Evolutionary conservation across 2,888 invertebrate species (phyloP).

Genomic region (Portevinia maculata): DNA sequence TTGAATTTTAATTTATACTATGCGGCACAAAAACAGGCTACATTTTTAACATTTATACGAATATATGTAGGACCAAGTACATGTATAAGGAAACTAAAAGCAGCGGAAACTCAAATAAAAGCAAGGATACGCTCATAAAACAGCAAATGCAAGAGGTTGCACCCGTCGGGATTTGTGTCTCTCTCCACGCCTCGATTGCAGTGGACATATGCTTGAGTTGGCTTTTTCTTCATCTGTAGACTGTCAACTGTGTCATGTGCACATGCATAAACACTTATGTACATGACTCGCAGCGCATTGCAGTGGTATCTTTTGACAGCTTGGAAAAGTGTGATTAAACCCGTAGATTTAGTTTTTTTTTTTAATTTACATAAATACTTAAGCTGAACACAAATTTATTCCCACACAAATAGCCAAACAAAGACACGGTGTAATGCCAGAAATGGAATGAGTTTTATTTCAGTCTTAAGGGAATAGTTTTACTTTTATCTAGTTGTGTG

Average conservation of each 20-base stretch:
- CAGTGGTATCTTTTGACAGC: constrained; percentile 63
- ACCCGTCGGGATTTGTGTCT: constrained; percentile 59
- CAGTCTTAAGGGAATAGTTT: constrained; percentile 49
- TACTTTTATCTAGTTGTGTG: constrained; percentile 54
- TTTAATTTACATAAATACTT: constrained; percentile 57
- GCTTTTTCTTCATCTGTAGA: constrained; percentile 52
- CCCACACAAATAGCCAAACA: constrained; percentile 29
- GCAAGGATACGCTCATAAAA: constrained; percentile 67
- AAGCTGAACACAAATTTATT: constrained; percentile 46
- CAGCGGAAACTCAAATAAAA: constrained; percentile 52
- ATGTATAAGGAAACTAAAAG: constrained; percentile 10
- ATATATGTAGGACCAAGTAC: background rate
- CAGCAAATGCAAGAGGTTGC: constrained; percentile 59
- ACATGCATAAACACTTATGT: background rate
- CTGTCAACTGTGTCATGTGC: background rate
- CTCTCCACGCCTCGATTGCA: constrained; percentile 51
- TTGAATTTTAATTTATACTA: constrained; percentile 47
- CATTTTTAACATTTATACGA: constrained; percentile 19
- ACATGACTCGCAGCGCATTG: constrained; percentile 48
- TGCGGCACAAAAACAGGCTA: constrained; percentile 7
- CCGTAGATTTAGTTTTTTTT: constrained; percentile 17
- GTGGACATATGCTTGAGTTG: constrained; percentile 60
- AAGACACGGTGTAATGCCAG: constrained; percentile 12
- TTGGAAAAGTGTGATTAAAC: constrained; percentile 56
- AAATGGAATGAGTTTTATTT: constrained; percentile 51